These are phyloP conservation scores for Dolichopus griseipennis DNA, from an alignment of 2,888 invertebrate species.

Conservation along the genomic window DNA sequence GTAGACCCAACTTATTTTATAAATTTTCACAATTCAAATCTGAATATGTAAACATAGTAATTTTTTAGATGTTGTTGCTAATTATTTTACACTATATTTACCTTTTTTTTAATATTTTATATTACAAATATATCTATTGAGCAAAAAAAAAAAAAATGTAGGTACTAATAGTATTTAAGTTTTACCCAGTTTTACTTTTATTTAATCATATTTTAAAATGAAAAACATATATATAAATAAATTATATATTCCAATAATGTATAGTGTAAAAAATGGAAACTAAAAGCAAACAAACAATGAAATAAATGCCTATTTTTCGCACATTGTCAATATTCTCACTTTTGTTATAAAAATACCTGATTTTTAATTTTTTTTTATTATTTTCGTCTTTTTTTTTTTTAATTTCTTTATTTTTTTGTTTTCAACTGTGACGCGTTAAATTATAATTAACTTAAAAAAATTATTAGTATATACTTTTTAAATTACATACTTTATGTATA, in stretches of 20 bases:
- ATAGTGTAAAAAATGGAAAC: no score
- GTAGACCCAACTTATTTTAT: no score
- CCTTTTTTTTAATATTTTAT: background rate
- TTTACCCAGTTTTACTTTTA: background rate
- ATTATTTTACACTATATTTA: no score
- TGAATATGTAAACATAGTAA: no score
- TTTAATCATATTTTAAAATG: background rate
- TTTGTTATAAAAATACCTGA: background rate
- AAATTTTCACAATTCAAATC: no score
- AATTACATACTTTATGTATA: no score
- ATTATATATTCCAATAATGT: no score
- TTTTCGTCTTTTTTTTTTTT: background rate
- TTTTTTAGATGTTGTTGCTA: no score
- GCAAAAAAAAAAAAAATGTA: background rate
- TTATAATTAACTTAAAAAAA: background rate
- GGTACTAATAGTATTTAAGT: background rate
- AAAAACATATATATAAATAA: background rate
- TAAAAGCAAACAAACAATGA: background rate
- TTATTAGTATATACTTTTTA: background rate
- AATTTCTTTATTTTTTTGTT: background rate
- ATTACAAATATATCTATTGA: background rate
- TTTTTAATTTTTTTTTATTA: background rate
- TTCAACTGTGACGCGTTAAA: background rate
- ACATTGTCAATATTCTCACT: background rate
- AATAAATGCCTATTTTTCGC: background rate